A percentile compares a stretch with the other conserved stretches of the same genome.
phyloP scores from a whole-genome alignment of 2,888 invertebrate species.

The Amphipyra tragopoginis region DNA sequence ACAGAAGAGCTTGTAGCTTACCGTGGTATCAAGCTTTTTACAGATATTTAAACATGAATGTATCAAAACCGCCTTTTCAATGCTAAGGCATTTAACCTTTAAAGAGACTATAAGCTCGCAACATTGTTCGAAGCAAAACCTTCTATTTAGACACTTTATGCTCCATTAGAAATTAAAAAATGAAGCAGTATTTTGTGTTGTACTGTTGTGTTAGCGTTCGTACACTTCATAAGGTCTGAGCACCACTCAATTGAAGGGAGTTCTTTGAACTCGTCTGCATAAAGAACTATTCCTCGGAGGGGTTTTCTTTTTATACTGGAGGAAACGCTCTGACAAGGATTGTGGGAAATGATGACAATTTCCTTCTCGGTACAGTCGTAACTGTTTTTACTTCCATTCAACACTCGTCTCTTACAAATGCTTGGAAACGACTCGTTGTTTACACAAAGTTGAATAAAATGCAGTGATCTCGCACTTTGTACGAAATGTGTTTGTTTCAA shows the following conservation, averaged over 20 bases:
- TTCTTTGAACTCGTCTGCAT: constrained; percentile 72
- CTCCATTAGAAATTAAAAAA: constrained; percentile 28
- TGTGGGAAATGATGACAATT: constrained; percentile 75
- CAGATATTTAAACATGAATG: constrained; percentile 31
- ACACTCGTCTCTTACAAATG: constrained; percentile 54
- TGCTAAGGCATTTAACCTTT: constrained; percentile 2
- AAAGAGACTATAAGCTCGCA: background rate
- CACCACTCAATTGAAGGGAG: constrained; percentile 65
- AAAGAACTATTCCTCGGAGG: constrained; percentile 65
- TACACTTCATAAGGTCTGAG: constrained; percentile 64
- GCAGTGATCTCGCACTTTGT: constrained; percentile 26
- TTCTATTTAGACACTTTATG: background rate
- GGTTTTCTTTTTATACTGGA: constrained; percentile 63
- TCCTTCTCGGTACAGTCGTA: constrained; percentile 60
- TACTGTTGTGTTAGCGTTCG: constrained; percentile 53
- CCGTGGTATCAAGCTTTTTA: constrained; percentile 30
- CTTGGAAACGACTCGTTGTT: constrained; percentile 46
- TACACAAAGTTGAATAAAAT: constrained; percentile 45
- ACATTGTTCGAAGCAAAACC: constrained; percentile 10
- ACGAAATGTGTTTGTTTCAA: constrained; percentile 28
- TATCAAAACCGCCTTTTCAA: constrained; percentile 17
- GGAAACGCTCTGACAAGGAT: constrained; percentile 63
- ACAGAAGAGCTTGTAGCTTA: constrained; percentile 24
- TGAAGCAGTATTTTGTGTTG: constrained; percentile 14
- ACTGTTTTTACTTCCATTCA: constrained; percentile 63